phyloP scores from a whole-genome alignment of 2,888 invertebrate genomes.

The Zaprionus bogoriensis region DNA sequence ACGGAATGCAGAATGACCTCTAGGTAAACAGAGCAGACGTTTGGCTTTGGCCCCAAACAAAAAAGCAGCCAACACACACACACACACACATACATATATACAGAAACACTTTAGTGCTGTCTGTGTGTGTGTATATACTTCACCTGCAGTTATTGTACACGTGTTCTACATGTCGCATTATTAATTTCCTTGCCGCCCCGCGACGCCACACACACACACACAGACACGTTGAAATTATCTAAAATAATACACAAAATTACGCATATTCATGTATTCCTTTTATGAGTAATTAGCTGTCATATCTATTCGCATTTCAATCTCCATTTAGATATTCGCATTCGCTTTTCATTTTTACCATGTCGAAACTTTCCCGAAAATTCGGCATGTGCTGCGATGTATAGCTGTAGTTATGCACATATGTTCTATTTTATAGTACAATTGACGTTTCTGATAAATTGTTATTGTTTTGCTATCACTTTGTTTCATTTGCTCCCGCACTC shows the following conservation, averaged over 20 bases:
- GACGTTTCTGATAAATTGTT: neutral
- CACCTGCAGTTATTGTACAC: constrained; percentile 41
- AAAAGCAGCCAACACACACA: constrained; percentile 20
- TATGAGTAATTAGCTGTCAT: constrained; percentile 46
- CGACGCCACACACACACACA: constrained; percentile 13
- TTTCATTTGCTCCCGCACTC: neutral
- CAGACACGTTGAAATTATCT: constrained; percentile 40
- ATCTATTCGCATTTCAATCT: constrained; percentile 37
- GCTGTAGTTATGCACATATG: neutral
- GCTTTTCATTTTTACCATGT: constrained; percentile 37
- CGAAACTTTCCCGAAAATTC: constrained; percentile 23
- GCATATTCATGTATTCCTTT: constrained; percentile 43
- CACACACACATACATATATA: constrained; percentile 17
- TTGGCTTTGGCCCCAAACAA: constrained; percentile 29
- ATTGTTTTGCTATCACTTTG: neutral
- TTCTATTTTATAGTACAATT: neutral
- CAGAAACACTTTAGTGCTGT: constrained; percentile 5
- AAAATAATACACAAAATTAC: constrained; percentile 49
- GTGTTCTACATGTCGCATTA: constrained; percentile 53
- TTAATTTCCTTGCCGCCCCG: constrained; percentile 39
- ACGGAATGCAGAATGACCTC: constrained; percentile 25
- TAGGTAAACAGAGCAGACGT: constrained; percentile 50
- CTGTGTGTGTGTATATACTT: constrained; percentile 12
- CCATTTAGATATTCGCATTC: too few relatives aligned
- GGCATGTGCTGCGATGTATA: neutral